Base-by-base conservation (phyloP, 64 coral and sea anemone species). In the Montipora sp. region DNA sequence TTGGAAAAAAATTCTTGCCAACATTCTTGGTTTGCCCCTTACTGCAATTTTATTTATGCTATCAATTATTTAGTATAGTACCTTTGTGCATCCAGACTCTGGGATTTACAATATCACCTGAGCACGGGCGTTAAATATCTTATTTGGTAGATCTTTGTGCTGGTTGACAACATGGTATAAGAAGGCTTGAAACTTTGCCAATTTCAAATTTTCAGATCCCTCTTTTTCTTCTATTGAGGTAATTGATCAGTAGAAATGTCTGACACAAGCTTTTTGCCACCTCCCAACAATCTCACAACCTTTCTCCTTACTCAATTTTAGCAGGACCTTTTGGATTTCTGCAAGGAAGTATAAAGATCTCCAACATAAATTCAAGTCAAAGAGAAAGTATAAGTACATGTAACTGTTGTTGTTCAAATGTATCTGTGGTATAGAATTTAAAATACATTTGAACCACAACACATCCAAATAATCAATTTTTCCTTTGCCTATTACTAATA, bases 131-230 rank as follows among this genome's bases (percentile, higher is more conserved):
- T 90, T 59, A 15, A 95, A 95, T 9, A 90, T 3, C 18, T 48
- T 85, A 22, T 87, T 95, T 78, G 93, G 93, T 18, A 95, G 47
- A 16, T 79, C 49, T 8, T 45, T 78, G 66, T 95, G 93, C 9
- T 85, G 75, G 23, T 87, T 90, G 51, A 85, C 22, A 8, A 47
- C 36, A 49, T 23, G 53, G 58, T 16, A 21, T 0, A 69, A 23
- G 47, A 95, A 90, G 1, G 93, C 88, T 36, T 95, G 53, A 53
- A 90, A 95, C 45, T 95, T 90, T 18, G 93, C 88, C 1, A 90
- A 11, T 46, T 78, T 95, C 6, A 95, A 48, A 23, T 95, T 4
- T 24, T 44, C 59, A 47, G 77, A 51, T 44, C 24, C 24, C 0
- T 27, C 24, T 27, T 75, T 70, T 87, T 47, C 70, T 14, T 46